Evolutionary conservation across 2,797 vertebrate species (phyloP), one percentile per base, ranked within the genome.

Genomic region (Phataginus tricuspis): DNA sequence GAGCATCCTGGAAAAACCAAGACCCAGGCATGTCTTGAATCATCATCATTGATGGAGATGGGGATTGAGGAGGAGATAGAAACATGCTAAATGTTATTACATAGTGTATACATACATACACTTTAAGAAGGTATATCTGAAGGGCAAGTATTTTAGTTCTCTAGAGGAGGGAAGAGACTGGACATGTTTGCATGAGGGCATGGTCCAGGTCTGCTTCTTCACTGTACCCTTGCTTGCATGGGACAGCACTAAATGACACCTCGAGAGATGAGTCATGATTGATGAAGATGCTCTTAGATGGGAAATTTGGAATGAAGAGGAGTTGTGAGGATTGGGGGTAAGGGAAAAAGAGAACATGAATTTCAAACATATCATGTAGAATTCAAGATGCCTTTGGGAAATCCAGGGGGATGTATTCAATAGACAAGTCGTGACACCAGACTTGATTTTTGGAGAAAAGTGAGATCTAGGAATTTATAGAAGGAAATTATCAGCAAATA

Each of bases 321-420:
- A 61, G 2, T 83, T 34, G 45, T 25, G 75, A 66, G 5, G n/a
- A 27, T 42, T 79, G 55, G 59, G 39, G 51, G 12, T 68, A 86
- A 82, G 25, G 19, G 21, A 21, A 29, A 49, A 31, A 29, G 79
- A 90, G 31, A 78, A 29, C 23, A 78, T 63, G 71, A 69, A 93
- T 86, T 97, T 93, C 91, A 94, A 86, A 93, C 71, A 31, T 55
- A 57, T 80, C 34, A 6, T 55, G 59, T 55, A 90, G 94, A 79
- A 63, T 89, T 95, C 29, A 11, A 90, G 61, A 63, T 34, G 55
- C 53, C 55, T 96, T 93, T 84, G 84, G 85, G 91, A 77, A 53
- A 93, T 87, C 69, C 66, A 92, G 75, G 42, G 66, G 42, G 64
- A 90, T 82, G 21, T 80, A 82, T 78, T 95, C 80, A 75, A 75